A percentile compares a stretch with the other conserved stretches of the same genome.
Evolutionary conservation across 2,888 invertebrate species (phyloP).

Genomic region (Lycophotia porphyrea): DNA sequence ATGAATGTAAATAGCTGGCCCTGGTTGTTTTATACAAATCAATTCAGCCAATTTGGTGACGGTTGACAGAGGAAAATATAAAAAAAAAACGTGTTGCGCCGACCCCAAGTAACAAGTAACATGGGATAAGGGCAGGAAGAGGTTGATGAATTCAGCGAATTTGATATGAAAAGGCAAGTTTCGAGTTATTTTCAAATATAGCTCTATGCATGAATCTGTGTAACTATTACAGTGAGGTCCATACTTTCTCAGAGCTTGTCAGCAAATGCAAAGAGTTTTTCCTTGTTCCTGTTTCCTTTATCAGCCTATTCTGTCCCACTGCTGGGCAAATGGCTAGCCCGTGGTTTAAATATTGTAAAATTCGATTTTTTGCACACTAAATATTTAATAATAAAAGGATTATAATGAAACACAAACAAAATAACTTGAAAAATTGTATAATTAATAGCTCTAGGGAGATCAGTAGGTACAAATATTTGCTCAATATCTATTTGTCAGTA

Average conservation of each 20-base stretch:
- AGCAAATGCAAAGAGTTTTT: neutral
- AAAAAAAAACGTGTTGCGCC: too few relatives aligned
- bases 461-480: slow-evolving; percentile 71
- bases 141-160: neutral
- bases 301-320: neutral
- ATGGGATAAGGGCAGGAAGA: too few relatives aligned
- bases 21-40: neutral
- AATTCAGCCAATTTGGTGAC: neutral
- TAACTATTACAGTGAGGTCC: neutral
- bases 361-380: neutral
- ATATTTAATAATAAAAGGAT: neutral
- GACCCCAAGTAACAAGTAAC: too few relatives aligned
- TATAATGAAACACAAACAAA: slow-evolving; percentile 63
- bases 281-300: neutral
- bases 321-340: neutral
- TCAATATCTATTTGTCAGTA: slow-evolving; percentile 30
- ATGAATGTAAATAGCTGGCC: too few relatives aligned
- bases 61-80: too few relatives aligned
- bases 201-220: neutral
- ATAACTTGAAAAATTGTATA: slow-evolving; percentile 77
- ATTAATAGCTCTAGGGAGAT: slow-evolving; percentile 77
- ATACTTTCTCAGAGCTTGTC: neutral
- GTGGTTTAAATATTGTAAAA: neutral
- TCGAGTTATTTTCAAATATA: neutral
- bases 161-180: neutral